Evolutionary conservation across 30 jellyfish, hydroid and myxozoan species (phyloP).

Genomic region (Morbakka virulenta): DNA sequence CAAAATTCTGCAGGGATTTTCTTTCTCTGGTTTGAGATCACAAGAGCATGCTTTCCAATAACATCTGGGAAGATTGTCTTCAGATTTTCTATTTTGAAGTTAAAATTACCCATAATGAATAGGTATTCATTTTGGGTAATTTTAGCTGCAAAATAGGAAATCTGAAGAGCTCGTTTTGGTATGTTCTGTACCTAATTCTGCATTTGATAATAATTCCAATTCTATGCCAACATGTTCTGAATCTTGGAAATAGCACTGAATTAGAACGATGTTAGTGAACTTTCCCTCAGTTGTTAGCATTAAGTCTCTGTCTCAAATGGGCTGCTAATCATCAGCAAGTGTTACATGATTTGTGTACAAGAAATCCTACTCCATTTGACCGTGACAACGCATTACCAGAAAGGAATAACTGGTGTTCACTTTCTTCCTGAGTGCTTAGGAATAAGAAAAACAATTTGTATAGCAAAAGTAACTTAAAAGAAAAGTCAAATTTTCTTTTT

Average conservation of each 20-base stretch:
- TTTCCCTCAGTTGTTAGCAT: not conserved
- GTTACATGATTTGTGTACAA: too few relatives aligned
- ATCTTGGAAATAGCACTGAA: conserved; percentile 10
- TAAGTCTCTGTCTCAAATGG: conserved; percentile 5
- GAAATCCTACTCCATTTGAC: conserved; percentile 17
- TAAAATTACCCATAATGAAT: too few relatives aligned
- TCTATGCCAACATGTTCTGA: not conserved
- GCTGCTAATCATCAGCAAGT: not conserved
- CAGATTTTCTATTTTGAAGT: too few relatives aligned
- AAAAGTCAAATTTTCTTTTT: too few relatives aligned
- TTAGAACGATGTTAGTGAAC: not conserved
- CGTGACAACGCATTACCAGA: not conserved
- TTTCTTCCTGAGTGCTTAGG: too few relatives aligned
- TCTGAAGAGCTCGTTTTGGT: conserved; percentile 7
- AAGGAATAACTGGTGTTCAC: not conserved
- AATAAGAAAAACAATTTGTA: too few relatives aligned
- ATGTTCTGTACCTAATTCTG: not conserved
- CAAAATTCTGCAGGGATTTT: conserved; percentile 20
- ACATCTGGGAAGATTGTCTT: not conserved
- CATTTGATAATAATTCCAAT: not conserved
- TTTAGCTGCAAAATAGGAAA: too few relatives aligned
- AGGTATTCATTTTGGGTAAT: too few relatives aligned
- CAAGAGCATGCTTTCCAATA: conserved; percentile 8
- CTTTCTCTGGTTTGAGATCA: not conserved
- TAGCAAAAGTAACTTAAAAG: too few relatives aligned